A percentile compares a stretch with the other conserved stretches of the same genome.
phyloP scores from a whole-genome alignment of 2,888 invertebrate genomes.

The Melinaea marsaeus region DNA sequence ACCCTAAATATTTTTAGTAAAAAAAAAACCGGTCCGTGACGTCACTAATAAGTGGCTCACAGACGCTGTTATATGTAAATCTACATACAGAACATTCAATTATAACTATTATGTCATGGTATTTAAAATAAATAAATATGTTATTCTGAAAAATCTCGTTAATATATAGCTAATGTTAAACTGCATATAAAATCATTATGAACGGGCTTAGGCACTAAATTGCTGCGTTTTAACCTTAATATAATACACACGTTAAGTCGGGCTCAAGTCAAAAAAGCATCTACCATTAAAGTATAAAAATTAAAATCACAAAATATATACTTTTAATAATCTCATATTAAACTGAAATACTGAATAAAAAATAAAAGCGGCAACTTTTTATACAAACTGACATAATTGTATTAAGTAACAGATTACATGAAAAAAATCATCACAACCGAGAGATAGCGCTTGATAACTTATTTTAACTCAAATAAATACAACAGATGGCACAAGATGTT shows the following conservation, averaged over 20 bases:
- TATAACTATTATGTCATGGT: slow-evolving; percentile 28
- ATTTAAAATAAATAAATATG: slow-evolving; percentile 29
- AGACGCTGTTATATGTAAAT: slow-evolving; percentile 6
- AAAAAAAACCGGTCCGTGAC: slow-evolving; percentile 4
- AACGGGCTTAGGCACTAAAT: slow-evolving; percentile 30
- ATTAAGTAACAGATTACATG: slow-evolving; percentile 21
- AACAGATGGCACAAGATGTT: slow-evolving; percentile 24
- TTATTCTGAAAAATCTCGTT: slow-evolving; percentile 21
- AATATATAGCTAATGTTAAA: slow-evolving; percentile 17
- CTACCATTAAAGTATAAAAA: background rate
- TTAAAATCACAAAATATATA: slow-evolving; percentile 1
- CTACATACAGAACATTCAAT: slow-evolving; percentile 11
- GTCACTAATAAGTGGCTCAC: background rate
- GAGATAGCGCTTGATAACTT: slow-evolving; percentile 18
- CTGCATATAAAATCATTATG: slow-evolving; percentile 24
- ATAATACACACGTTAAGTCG: slow-evolving; percentile 16
- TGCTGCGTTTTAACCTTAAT: slow-evolving; percentile 26
- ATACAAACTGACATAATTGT: background rate
- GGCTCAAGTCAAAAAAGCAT: background rate
- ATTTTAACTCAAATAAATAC: slow-evolving; percentile 17
- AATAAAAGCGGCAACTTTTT: background rate
- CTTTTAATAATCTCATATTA: slow-evolving; percentile 2
- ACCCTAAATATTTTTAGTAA: slow-evolving; percentile 7
- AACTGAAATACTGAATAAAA: background rate
- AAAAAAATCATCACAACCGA: slow-evolving; percentile 24